Percentiles rank a stretch among this genome's conserved stretches.
Evolutionary conservation across 2,797 vertebrate genomes (phyloP).

Genomic region (Florisuga fusca): DNA sequence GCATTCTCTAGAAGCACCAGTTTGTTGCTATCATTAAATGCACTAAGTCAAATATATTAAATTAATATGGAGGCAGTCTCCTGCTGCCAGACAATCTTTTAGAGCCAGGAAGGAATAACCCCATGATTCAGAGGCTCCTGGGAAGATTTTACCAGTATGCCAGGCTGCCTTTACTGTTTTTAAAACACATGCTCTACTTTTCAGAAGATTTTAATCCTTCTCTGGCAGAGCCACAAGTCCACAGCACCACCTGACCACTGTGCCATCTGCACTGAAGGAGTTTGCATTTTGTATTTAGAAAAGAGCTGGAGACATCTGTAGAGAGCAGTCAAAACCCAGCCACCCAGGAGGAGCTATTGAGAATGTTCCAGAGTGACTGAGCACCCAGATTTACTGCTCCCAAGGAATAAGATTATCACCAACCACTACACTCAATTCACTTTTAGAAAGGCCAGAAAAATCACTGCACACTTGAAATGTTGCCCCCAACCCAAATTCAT

Average conservation of each 20-base stretch:
- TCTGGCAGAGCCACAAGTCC: background rate
- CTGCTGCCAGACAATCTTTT: background rate
- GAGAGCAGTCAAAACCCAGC: background rate
- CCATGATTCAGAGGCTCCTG: background rate
- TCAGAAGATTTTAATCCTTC: background rate
- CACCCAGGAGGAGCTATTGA: background rate
- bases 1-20: background rate
- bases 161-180: background rate
- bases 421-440: background rate
- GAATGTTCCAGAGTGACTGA: background rate
- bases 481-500: accelerated
- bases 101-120: background rate
- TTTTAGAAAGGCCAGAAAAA: background rate
- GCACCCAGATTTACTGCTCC: background rate
- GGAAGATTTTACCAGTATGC: background rate
- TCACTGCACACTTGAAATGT: background rate
- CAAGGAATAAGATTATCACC: background rate
- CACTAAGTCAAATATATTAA: background rate
- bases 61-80: background rate
- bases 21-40: background rate
- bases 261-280: background rate
- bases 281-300: background rate
- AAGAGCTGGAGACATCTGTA: background rate
- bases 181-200: background rate
- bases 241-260: background rate